Conservation (phyloP, 1,140 invertebrate species). For the Tenebrio molitor region DNA sequence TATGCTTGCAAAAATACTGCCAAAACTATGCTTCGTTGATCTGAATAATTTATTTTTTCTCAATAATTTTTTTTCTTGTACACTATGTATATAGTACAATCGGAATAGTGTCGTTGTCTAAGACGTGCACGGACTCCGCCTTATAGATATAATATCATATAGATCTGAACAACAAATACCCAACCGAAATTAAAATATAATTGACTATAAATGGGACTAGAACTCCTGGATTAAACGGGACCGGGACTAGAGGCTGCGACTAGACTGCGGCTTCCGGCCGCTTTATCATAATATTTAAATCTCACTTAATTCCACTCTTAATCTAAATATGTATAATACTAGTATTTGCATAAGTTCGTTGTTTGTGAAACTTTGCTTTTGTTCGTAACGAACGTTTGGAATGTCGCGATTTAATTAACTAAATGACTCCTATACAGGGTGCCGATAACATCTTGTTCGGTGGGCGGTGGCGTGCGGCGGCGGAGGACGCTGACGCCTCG, state of each 20-base stretch:
- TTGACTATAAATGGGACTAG: slow-evolving; percentile 65
- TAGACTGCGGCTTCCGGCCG: slow-evolving; percentile 40
- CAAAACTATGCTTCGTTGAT: slow-evolving; percentile 63
- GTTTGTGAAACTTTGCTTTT: slow-evolving; percentile 72
- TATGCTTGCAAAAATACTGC: slow-evolving; percentile 66
- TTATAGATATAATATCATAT: too few relatives aligned
- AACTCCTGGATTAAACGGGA: slow-evolving; percentile 47
- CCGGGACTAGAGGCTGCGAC: slow-evolving; percentile 57
- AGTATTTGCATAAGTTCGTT: slow-evolving; percentile 68
- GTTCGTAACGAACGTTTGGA: slow-evolving; percentile 58
- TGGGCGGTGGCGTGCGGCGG: slow-evolving; percentile 15
- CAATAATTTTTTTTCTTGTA: slow-evolving; percentile 40
- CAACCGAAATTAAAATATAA: slow-evolving; percentile 57
- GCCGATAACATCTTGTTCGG: slow-evolving; percentile 55
- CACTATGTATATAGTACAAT: slow-evolving; percentile 43
- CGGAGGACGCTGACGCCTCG: neutral
- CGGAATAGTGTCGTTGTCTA: slow-evolving; percentile 43
- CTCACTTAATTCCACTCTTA: slow-evolving; percentile 56
- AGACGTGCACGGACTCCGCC: too few relatives aligned
- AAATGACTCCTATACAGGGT: slow-evolving; percentile 48
- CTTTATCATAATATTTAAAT: slow-evolving; percentile 45
- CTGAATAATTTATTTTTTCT: slow-evolving; percentile 52
- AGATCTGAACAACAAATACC: slow-evolving; percentile 41
- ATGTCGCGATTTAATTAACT: slow-evolving; percentile 59
- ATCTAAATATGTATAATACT: slow-evolving; percentile 57